These are phyloP conservation scores for Drosophila prostipennis DNA, from an alignment of 2,888 invertebrate genomes.

Conservation along the genomic window DNA sequence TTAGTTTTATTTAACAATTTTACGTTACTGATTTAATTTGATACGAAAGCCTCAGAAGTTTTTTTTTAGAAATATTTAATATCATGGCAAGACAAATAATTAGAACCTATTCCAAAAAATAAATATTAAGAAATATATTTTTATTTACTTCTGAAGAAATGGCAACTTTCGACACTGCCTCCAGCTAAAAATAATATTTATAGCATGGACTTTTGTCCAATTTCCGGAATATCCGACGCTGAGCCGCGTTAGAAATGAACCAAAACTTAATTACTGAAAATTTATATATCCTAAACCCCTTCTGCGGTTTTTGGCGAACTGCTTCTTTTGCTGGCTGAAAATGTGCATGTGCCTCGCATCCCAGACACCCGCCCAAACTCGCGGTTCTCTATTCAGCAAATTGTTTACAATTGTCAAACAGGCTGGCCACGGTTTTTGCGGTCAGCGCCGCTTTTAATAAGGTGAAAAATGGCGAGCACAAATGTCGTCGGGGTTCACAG, in stretches of 20 bases:
- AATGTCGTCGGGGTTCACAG: slow-evolving; percentile 44
- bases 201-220: neutral
- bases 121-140: no score
- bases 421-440: slow-evolving; percentile 43
- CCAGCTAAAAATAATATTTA: no score
- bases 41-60: no score
- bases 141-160: no score
- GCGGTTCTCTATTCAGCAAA: slow-evolving; percentile 39
- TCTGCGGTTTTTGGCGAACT: slow-evolving; percentile 25
- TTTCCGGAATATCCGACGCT: neutral
- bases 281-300: slow-evolving; percentile 26
- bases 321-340: slow-evolving; percentile 15
- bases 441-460: slow-evolving; percentile 51
- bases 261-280: slow-evolving; percentile 37
- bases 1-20: no score
- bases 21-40: no score
- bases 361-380: slow-evolving; percentile 10
- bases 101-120: no score
- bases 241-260: slow-evolving; percentile 9
- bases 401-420: slow-evolving; percentile 48
- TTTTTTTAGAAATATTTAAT: no score
- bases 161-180: no score
- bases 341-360: slow-evolving; percentile 32
- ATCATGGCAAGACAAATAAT: no score
- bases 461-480: slow-evolving; percentile 54